Conservation (phyloP, 2,888 invertebrate species). For the Torymus auratus region DNA sequence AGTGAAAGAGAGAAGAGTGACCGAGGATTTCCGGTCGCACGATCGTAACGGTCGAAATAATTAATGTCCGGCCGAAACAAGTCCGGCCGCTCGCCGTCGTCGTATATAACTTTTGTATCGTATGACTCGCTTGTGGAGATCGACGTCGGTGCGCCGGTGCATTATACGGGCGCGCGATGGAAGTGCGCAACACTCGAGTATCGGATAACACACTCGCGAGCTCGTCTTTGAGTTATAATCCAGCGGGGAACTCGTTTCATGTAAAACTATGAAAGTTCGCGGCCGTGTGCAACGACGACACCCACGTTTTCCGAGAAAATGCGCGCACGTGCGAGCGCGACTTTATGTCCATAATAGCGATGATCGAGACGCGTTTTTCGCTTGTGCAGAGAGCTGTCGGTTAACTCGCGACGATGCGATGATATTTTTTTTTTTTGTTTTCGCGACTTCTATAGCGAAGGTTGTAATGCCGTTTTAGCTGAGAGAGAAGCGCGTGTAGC, state of each 20-base stretch:
- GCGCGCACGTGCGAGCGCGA: neutral
- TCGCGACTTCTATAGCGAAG: too few relatives aligned
- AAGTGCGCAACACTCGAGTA: constrained; percentile 7
- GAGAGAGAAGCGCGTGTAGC: constrained; percentile 26
- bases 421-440: too few relatives aligned
- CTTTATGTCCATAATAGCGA: constrained; percentile 27
- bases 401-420: too few relatives aligned
- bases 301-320: constrained; percentile 52
- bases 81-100: constrained; percentile 33
- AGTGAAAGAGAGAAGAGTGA: neutral
- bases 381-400: neutral
- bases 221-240: constrained; percentile 59
- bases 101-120: constrained; percentile 62
- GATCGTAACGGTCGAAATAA: constrained; percentile 67
- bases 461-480: neutral
- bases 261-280: constrained; percentile 43
- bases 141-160: constrained; percentile 45
- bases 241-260: constrained; percentile 50
- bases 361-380: constrained; percentile 39
- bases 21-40: constrained; percentile 65
- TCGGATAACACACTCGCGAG: constrained; percentile 51
- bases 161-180: constrained; percentile 36
- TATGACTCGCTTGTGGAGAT: constrained; percentile 60
- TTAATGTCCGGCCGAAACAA: constrained; percentile 61
- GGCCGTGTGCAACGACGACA: constrained; percentile 25